Base-by-base conservation (phyloP, 2,113 vertebrate genomes). In the Cavia aperea region DNA sequence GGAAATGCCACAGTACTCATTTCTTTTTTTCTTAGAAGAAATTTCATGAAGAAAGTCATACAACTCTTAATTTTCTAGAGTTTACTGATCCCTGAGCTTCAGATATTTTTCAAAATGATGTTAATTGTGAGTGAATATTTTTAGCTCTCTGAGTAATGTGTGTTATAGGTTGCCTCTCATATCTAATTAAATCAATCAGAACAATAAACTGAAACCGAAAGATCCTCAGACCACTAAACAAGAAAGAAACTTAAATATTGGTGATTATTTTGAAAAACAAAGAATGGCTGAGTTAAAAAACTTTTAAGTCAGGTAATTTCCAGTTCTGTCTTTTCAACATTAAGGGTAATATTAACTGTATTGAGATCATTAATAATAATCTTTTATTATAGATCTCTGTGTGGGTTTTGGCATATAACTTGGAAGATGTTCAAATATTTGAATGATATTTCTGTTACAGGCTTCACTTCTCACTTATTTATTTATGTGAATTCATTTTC, bases 261-360 rank as follows among this genome's bases (percentile, higher is more conserved):
- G 21, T 88, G 56, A 70, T 73, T 92, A 9, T 86, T 54, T 77
- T 81, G 18, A 68, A 81, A 43, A 79, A 91, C 3, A 92, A 77
- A 90, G 23, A 81, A 84, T 77, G 58, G 13, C 29, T 91, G 29
- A 78, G 7, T 86, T 54, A 93, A 93, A 91, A 70, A 75, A 70
- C 8, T 51, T 54, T 88, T 11, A 75, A 95, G n/a, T 83, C 81
- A 92, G 14, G 75, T 86, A 89, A 92, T 88, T 81, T 73, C 24
- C n/a, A 89, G 7, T 87, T 95, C 23, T 86, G 89, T 92, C 29
- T 65, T 96, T 95, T 89, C 26, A 85, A 93, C 92, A 85, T 62
- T 85, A 92, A 87, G 94, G 39, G 29, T 24, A 77, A 60, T 91
- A 85, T 82, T 85, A 94, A 91, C 85, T 94, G 86, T 93, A 62